Evolutionary conservation across 2,888 invertebrate species (phyloP), one percentile per base, ranked within the genome.

Genomic region (Byasa hedistus): DNA sequence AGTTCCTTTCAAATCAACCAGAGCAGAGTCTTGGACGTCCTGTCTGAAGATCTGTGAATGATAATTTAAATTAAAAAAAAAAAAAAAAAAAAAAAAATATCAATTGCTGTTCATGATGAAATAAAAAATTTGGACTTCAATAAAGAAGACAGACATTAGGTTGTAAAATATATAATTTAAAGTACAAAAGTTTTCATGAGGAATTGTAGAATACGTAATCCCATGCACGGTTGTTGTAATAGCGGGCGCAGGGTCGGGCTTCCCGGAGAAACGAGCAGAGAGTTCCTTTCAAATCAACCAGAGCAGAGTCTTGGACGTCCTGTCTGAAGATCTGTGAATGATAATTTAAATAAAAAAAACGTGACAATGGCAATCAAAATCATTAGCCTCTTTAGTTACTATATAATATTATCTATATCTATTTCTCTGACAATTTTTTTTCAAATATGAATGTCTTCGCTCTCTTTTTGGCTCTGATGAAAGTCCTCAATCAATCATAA

Each of bases 321-420:
- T 89, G 85, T 68, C 87, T 72, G 71, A 85, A 91, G 19, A 75
- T 67, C 91, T 91, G 80, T 0, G 79, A 81, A 39, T 21, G 65
- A 58, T 66, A 22, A 39, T 22, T 21, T 51, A 21, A 39, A 57
- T 3, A 21, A 39, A 1, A 57, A 57, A 36, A 22, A 22, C 27
- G 12, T 0, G 39, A 10, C 12, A 36, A 36, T 36, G 8, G 8
- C 8, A 27, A 27, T 27, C 27, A 7, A 27, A 27, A 27, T 27
- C 4, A 27, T 32, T 10, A 10, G 7, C 32, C 10, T 1, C 10
- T 32, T 7, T 32, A 32, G 32, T 32, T 8, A 32, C 32, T 32
- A 10, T 32, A 10, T 8, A 32, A 32, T 32, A 10, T 1, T 10
- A 10, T 32, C 32, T 10, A 32, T 32, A 32, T 10, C 32, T 10